Evolutionary conservation across 1,140 invertebrate species (phyloP).

Genomic region (Oedothorax gibbosus): DNA sequence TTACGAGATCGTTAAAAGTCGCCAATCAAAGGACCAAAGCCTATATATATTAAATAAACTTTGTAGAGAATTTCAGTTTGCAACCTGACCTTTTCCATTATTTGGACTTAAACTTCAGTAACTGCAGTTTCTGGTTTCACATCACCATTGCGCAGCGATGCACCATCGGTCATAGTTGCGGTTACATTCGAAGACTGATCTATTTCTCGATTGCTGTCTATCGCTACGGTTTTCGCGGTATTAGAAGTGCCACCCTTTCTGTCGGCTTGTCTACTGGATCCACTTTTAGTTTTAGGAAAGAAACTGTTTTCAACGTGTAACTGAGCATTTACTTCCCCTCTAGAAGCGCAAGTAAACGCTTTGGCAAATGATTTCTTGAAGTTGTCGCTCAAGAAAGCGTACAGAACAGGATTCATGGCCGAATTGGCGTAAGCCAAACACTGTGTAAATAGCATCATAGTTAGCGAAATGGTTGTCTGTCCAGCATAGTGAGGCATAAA

Average conservation of each 20-base stretch:
- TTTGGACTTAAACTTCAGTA: no score
- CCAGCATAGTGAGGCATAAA: conserved; percentile 69
- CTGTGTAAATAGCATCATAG: conserved; percentile 83
- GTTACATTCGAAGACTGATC: conserved; percentile 33
- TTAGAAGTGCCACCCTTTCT: conserved; percentile 12
- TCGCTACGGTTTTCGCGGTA: not conserved
- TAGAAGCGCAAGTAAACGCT: conserved; percentile 73
- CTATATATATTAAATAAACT: no score
- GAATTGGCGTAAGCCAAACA: conserved; percentile 96
- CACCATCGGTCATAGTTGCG: conserved; percentile 9
- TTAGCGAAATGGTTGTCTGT: conserved; percentile 79
- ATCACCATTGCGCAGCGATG: no score
- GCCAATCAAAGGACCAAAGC: no score
- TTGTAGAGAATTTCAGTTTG: no score
- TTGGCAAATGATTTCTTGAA: conserved; percentile 96
- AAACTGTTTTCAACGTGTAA: conserved; percentile 91
- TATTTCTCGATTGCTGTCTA: conserved; percentile 3
- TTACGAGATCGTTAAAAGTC: no score
- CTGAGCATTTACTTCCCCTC: conserved; percentile 77
- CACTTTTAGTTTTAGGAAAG: conserved; percentile 77
- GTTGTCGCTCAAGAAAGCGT: conserved; percentile 93
- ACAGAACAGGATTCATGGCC: conserved; percentile 96
- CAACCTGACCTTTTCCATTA: no score
- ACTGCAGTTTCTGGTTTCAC: no score
- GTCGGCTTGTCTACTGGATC: conserved; percentile 43